Percentiles rank a stretch among this genome's conserved stretches.
Conservation (phyloP, 1,140 invertebrate genomes). For the Bombus huntii region DNA sequence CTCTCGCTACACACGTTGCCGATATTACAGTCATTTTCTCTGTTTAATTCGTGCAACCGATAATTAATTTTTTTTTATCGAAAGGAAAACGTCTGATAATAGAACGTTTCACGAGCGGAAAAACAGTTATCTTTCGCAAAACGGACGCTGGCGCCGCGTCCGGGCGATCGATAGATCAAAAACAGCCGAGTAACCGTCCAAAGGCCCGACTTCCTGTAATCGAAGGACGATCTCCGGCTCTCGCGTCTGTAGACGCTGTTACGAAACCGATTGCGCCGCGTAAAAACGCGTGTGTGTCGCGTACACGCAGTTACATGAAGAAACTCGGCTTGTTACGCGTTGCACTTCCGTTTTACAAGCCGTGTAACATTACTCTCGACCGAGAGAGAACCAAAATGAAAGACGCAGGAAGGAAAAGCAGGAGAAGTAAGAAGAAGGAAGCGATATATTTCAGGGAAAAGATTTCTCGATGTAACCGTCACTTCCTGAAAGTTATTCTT, state of each 20-base stretch:
- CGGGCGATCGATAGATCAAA: conserved; percentile 37
- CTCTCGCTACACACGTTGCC: not conserved
- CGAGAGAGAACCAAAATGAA: too few species aligned
- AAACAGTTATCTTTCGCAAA: not conserved
- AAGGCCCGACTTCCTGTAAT: conserved; percentile 49
- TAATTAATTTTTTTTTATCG: not conserved
- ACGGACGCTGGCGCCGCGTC: not conserved
- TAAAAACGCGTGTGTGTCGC: conserved; percentile 41
- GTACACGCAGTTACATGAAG: conserved; percentile 36
- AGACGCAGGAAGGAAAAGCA: not conserved
- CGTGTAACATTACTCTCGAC: conserved; percentile 25
- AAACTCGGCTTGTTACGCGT: conserved; percentile 57
- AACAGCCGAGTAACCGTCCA: conserved; percentile 21
- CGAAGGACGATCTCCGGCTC: conserved; percentile 56
- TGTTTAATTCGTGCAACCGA: not conserved
- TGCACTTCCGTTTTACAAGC: conserved; percentile 61
- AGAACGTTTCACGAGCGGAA: not conserved
- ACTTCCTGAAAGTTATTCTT: conserved; percentile 12
- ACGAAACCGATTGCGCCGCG: conserved; percentile 47
- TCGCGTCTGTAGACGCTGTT: conserved; percentile 35
- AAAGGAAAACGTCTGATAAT: not conserved
- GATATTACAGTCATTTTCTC: too few species aligned
- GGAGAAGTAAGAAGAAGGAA: not conserved
- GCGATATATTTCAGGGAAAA: not conserved
- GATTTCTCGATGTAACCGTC: not conserved